Conservation (phyloP, 1,140 invertebrate species). For the Drosophila pseudoobscura region DNA sequence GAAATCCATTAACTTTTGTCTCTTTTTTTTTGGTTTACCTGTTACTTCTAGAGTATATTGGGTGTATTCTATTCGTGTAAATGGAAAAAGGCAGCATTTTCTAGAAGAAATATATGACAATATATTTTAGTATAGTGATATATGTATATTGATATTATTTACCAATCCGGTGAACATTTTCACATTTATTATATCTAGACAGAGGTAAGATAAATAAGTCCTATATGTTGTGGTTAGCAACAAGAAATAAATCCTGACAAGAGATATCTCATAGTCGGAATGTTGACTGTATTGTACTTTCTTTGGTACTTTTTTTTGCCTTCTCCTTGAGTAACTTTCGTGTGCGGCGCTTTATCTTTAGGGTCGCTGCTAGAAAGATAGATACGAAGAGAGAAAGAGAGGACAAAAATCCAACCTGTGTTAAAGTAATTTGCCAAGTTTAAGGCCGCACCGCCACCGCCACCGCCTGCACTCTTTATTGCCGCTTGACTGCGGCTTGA, state of each 20-base stretch:
- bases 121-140: too few species aligned
- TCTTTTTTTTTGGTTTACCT: background rate
- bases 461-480: conserved; percentile 40
- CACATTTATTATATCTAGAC: too few species aligned
- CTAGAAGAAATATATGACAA: too few species aligned
- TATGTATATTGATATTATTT: too few species aligned
- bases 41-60: too few species aligned
- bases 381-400: background rate
- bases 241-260: too few species aligned
- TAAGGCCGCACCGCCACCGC: conserved; percentile 33
- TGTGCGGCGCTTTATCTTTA: conserved; percentile 41
- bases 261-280: too few species aligned
- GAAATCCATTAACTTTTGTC: conserved; percentile 75
- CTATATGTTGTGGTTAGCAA: too few species aligned
- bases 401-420: conserved; percentile 5
- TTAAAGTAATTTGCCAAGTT: conserved; percentile 60
- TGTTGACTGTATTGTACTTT: conserved; percentile 37
- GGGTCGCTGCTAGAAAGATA: conserved; percentile 6
- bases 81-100: too few species aligned
- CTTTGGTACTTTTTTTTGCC: conserved; percentile 15
- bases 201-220: too few species aligned
- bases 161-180: too few species aligned
- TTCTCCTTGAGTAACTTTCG: conserved; percentile 54
- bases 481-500: conserved; percentile 43
- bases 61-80: too few species aligned